These are phyloP conservation scores for Syrista parreyssii DNA, from an alignment of 2,888 invertebrate genomes.

Conservation along the genomic window DNA sequence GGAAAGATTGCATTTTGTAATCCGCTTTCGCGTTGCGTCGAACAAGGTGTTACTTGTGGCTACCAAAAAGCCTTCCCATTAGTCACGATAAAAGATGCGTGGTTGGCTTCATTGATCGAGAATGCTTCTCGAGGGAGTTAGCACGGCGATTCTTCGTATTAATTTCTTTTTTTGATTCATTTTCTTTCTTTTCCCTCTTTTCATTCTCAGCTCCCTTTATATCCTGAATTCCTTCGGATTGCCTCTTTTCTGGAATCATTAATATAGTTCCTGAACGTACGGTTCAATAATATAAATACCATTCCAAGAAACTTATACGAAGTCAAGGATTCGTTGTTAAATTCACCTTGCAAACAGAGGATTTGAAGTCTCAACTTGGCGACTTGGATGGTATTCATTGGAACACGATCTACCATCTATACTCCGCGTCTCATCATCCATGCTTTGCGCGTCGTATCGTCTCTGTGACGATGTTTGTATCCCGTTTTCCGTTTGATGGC, in stretches of 20 bases:
- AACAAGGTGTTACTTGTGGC: conserved; percentile 21
- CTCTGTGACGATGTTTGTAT: conserved; percentile 52
- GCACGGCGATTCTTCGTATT: background rate
- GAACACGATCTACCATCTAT: background rate
- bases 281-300: background rate
- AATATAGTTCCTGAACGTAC: background rate
- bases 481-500: conserved; percentile 60
- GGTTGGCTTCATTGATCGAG: background rate
- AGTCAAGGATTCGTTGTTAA: background rate
- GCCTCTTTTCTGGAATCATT: background rate
- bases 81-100: conserved; percentile 22
- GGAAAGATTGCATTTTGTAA: conserved; percentile 56
- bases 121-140: background rate
- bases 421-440: conserved; percentile 2
- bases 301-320: background rate
- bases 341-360: background rate
- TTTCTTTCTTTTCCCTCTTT: background rate
- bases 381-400: background rate
- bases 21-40: conserved; percentile 37
- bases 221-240: background rate
- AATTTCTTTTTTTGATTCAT: background rate
- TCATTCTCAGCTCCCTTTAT: background rate
- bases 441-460: background rate
- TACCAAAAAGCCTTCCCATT: conserved; percentile 1
- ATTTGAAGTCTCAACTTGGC: background rate